Base-by-base conservation (phyloP, 2,113 vertebrate genomes). In the Physeter macrocephalus region DNA sequence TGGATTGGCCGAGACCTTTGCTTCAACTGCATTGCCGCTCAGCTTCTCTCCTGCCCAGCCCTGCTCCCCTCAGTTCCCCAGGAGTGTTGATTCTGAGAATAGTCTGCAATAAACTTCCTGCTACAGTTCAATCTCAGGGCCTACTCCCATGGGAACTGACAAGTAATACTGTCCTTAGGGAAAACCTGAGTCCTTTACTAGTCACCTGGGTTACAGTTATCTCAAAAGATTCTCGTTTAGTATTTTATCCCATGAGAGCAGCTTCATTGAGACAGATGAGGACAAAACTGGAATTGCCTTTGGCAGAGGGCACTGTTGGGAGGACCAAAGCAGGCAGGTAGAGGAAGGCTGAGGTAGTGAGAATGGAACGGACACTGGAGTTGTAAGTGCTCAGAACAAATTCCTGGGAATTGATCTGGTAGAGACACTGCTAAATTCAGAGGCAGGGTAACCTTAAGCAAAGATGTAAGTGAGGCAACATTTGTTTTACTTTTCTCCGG, bases 401-500 rank as follows among this genome's bases (percentile, higher is more conserved):
- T 94, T 88, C 12, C 18, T 59, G 39, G 34, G 29, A 34, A 36
- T 1, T 43, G 57, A 59, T 83, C 27, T 34, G 29, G 36, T 39
- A 43, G 85, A 87, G 69, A 87, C 41, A 11, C 8, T 7, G 6
- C 31, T 75, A 52, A 75, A 85, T 84, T 46, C 23, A 59, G 85
- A 81, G 72, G 39, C 69, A 61, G n/a, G 64, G 43, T 41, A 61
- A 52, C 81, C 64, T 84, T 75, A 34, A 83, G 84, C 69, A 80
- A 54, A 69, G 29, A 36, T 88, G 34, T 57, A 95, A 93, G 69
- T 87, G 21, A 54, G 84, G n/a, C 46, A 78, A 59, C 54, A 52
- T 77, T 80, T 85, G 62, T 85, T 96, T 94, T 81, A 10, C 57
- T 88, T 95, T 94, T n/a, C 80, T 41, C 49, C 6, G 15, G 39